Conservation (phyloP, 2,888 invertebrate species). For the Melanostoma mellinum region DNA sequence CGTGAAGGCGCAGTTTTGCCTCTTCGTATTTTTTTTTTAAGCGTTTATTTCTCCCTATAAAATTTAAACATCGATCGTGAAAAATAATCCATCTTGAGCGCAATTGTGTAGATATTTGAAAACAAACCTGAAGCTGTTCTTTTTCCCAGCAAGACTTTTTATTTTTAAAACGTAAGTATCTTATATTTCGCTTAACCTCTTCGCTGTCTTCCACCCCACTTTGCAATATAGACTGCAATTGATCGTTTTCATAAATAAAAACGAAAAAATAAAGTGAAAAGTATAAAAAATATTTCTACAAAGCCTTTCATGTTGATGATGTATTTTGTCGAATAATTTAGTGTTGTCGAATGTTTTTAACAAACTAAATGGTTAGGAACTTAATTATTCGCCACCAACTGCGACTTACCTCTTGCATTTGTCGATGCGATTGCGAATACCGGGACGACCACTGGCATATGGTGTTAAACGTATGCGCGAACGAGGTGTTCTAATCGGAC, state of each 20-base stretch:
- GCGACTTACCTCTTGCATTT: slow-evolving; percentile 88
- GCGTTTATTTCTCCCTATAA: slow-evolving; percentile 79
- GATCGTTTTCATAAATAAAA: slow-evolving; percentile 93
- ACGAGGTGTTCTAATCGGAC: slow-evolving; percentile 91
- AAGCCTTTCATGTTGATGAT: too few species aligned
- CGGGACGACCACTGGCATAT: slow-evolving; percentile 91
- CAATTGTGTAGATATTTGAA: too few species aligned
- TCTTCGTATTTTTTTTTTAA: slow-evolving; percentile 78
- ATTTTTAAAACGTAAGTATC: slow-evolving; percentile 94
- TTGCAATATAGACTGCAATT: slow-evolving; percentile 87
- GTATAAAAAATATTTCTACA: too few species aligned
- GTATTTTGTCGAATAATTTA: too few species aligned
- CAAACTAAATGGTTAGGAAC: too few species aligned
- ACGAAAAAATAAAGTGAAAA: too few species aligned
- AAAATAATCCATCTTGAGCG: too few species aligned
- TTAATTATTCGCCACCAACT: slow-evolving; percentile 83
- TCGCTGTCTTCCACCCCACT: slow-evolving; percentile 82
- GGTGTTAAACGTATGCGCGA: slow-evolving; percentile 94
- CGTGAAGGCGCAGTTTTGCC: slow-evolving; percentile 80
- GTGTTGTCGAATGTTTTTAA: too few species aligned
- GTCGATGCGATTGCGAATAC: slow-evolving; percentile 91
- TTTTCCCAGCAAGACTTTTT: slow-evolving; percentile 91
- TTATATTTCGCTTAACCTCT: slow-evolving; percentile 87
- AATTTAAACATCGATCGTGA: neutral
- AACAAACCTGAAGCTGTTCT: slow-evolving; percentile 85